Evolutionary conservation across 2,113 vertebrate genomes (phyloP), one percentile per base, ranked within the genome.

Genomic region (Albula glossodonta): DNA sequence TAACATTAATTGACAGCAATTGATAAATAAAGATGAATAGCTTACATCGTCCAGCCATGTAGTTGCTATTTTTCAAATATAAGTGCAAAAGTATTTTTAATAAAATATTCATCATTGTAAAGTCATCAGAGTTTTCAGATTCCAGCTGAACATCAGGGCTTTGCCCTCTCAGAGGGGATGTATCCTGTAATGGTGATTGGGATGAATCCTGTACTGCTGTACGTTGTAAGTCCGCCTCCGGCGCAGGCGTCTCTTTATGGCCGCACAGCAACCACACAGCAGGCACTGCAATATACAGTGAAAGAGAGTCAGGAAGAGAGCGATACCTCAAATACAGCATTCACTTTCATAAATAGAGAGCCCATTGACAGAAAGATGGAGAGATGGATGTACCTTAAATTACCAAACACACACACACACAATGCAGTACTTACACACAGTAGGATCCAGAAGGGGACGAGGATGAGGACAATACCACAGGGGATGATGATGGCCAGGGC

Each of bases 241-340:
- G 41, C n/a, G 57, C 85, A 56, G 77, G 10, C 85, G 79, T 22
- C 60, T 81, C 49, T 57, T 81, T 9, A 86, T 11, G 50, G 56
- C 60, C 17, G 49, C 60, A 86, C 85, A 86, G 80, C 85, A 86
- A 60, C 85, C 85, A 86, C 85, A 86, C n/a, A 86, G 51, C 79
- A 82, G 48, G 25, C 79, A 81, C 85, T 86, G 63, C 41, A 60
- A 80, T 53, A 80, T 9, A 49, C 48, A 25, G 60, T 4, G 60
- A 22, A 3, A 66, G 17, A 66, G 60, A 60, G 56, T 15, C 11
- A 60, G 56, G 17, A 15, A 60, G 56, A 12, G 56, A 60, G 10
- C 56, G 17, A 5, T 60, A 60, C 56, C 56, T 60, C 8, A 60
- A 60, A 12, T 60, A 60, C 11, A 15, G 56, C 3, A 60, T 60